phyloP scores from a whole-genome alignment of 2,888 invertebrate genomes.

The Isoperla grammatica region DNA sequence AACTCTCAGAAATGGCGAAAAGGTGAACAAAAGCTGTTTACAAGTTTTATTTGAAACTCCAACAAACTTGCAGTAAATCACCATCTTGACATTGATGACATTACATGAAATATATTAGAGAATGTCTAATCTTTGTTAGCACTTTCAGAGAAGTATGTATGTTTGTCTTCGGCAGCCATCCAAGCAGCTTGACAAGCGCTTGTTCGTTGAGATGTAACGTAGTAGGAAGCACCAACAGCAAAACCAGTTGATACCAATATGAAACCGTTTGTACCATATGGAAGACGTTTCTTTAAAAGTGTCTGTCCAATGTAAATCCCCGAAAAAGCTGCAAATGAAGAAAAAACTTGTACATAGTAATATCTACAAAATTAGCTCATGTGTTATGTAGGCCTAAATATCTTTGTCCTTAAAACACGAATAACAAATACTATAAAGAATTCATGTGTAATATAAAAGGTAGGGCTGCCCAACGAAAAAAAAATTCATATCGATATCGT shows the following conservation, averaged over 20 bases:
- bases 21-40: background rate
- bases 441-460: no score
- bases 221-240: slow-evolving; percentile 41
- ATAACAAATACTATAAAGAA: no score
- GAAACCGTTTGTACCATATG: slow-evolving; percentile 41
- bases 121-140: slow-evolving; percentile 12
- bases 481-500: no score
- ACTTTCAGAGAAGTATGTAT: slow-evolving; percentile 36
- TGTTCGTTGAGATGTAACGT: slow-evolving; percentile 42
- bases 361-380: slow-evolving; percentile 9
- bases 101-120: background rate
- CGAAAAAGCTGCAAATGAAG: slow-evolving; percentile 42
- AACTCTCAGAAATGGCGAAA: no score
- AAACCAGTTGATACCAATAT: slow-evolving; percentile 40
- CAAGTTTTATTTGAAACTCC: background rate
- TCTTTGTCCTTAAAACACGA: no score
- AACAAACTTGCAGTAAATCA: background rate
- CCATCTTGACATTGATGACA: background rate
- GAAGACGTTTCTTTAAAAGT: slow-evolving; percentile 40
- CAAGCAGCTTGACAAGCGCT: slow-evolving; percentile 46
- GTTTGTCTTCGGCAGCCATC: slow-evolving; percentile 46
- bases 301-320: slow-evolving; percentile 44
- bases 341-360: background rate
- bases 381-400: no score
- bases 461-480: no score